These are phyloP conservation scores for Ursus arctos DNA, from an alignment of 2,113 vertebrate genomes.

Conservation along the genomic window DNA sequence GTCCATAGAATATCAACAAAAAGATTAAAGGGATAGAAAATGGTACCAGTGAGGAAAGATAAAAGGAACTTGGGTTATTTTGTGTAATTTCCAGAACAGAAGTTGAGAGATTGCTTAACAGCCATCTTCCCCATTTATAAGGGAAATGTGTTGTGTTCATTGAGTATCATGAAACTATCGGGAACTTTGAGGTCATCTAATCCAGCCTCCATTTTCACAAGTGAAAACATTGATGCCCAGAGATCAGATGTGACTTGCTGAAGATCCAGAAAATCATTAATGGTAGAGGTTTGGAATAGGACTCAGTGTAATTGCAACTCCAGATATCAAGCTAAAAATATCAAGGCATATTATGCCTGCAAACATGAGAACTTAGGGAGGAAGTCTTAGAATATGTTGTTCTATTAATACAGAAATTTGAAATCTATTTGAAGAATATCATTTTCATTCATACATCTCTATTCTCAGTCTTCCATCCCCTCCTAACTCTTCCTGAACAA, in stretches of 20 bases:
- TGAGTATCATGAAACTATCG: background rate
- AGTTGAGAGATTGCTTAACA: constrained; percentile 62
- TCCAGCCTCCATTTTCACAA: background rate
- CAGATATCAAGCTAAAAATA: background rate
- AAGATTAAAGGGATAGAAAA: constrained; percentile 80
- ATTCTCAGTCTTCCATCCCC: background rate
- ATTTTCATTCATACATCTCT: background rate
- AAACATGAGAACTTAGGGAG: background rate
- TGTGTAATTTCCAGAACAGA: constrained; percentile 77
- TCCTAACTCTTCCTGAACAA: background rate
- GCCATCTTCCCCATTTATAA: constrained; percentile 27
- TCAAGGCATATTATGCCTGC: background rate
- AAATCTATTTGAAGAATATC: background rate
- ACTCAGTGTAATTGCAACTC: background rate
- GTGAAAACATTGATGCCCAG: background rate
- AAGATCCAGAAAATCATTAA: constrained; percentile 6
- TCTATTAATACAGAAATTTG: background rate
- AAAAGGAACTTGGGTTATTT: constrained; percentile 75
- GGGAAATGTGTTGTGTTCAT: constrained; percentile 21
- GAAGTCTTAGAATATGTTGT: background rate
- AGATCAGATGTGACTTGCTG: background rate
- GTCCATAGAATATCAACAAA: constrained; percentile 58
- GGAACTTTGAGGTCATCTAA: constrained; percentile 7
- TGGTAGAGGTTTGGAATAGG: background rate
- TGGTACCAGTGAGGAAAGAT: constrained; percentile 68